phyloP scores from a whole-genome alignment of 2,888 invertebrate species.

The Micropterix aruncella region DNA sequence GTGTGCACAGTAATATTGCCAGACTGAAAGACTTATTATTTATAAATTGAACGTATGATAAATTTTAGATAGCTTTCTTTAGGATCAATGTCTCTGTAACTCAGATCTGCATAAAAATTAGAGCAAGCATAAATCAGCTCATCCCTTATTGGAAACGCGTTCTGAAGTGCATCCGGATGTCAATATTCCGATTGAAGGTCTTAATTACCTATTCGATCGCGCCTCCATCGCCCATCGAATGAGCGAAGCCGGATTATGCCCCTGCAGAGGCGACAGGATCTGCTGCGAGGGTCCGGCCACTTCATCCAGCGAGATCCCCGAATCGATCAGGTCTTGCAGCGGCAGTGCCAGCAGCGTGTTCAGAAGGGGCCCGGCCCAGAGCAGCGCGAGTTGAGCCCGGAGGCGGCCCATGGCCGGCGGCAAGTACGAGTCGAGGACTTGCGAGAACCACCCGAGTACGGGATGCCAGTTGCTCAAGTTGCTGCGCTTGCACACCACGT shows the following conservation, averaged over 20 bases:
- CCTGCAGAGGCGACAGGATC: conserved; percentile 26
- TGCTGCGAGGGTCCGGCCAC: conserved; percentile 41
- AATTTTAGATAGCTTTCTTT: no score
- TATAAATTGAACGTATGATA: no score
- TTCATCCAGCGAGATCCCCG: conserved; percentile 26
- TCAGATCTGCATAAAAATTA: no score
- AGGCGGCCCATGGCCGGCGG: conserved; percentile 60
- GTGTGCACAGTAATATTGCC: no score
- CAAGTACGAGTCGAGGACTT: conserved; percentile 51
- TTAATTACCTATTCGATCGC: conserved; percentile 37
- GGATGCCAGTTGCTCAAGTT: conserved; percentile 97
- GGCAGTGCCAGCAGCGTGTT: conserved; percentile 29
- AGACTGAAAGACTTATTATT: no score
- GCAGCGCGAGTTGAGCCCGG: conserved; percentile 49
- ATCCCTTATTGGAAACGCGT: no score
- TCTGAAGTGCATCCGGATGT: no score
- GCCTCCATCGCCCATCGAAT: conserved; percentile 35
- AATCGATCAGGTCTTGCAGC: conserved; percentile 39
- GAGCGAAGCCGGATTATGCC: conserved; percentile 29
- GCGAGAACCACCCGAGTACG: conserved; percentile 89
- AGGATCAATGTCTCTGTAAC: no score
- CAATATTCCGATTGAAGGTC: no score
- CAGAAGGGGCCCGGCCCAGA: conserved; percentile 47
- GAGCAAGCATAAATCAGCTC: no score
- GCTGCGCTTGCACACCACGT: conserved; percentile 82